Base-by-base conservation (phyloP, 2,113 vertebrate species). In the Neolamprologus kungweensis region DNA sequence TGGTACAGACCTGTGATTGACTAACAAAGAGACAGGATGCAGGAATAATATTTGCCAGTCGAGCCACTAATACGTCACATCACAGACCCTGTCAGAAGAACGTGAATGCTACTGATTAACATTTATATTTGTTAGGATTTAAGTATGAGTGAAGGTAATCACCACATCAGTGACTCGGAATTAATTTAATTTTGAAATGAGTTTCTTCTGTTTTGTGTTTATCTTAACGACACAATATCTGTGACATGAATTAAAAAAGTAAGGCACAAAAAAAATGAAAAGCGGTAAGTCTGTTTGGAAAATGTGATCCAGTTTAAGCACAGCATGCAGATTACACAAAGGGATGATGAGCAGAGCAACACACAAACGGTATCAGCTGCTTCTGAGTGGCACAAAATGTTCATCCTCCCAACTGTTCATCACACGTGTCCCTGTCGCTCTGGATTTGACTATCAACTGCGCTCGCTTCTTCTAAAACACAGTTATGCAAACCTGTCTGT, bases 41-140 rank as follows among this genome's bases (percentile, higher is more conserved):
- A 85, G 83, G 85, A 81, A 79, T 88, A 90, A 87, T 87, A 81
- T 88, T 87, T 81, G 35, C 81, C 88, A 68, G 58, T 68, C 51
- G n/a, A 75, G 63, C 71, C 68, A 12, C 84, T 51, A 35, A 90
- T 88, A 84, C 63, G 75, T 91, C 75, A 90, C 63, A 21, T 68
- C 63, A 40, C 84, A 73, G 57, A 84, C 85, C 80, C 83, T 50
- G 86, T 63, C 17, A 26, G 65, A 14, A 51, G 63, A 88, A 16
- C 4, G 16, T 85, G 71, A 78, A 78, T 78, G 26, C 26, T 26
- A 55, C 55, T 12, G 16, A 80, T 37, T 81, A 42, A 83, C 45
- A 55, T 80, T 65, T 26, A 14, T 42, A n/a, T 28, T 79, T 73
- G 79, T 84, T 8, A 53, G 6, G 23, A 82, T 85, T 85, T 79